Evolutionary conservation across 1,140 invertebrate genomes (phyloP).

Genomic region (Meteorus sp.): DNA sequence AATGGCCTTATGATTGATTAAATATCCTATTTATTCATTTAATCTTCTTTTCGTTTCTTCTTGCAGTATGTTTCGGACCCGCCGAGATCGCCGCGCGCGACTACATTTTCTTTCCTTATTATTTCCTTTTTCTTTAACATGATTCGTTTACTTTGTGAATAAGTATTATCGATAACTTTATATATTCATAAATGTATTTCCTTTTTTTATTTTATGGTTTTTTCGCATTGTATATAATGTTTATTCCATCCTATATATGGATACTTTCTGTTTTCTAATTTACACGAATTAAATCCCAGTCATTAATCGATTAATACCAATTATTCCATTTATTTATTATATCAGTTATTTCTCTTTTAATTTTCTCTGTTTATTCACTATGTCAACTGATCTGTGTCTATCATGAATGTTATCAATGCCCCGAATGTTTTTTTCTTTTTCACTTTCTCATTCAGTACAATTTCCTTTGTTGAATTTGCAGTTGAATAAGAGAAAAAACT

Average conservation of each 20-base stretch:
- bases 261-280: conserved; percentile 56
- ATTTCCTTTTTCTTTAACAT: conserved; percentile 28
- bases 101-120: conserved; percentile 23
- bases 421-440: background rate
- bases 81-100: conserved; percentile 23
- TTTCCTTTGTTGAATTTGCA: too few relatives aligned
- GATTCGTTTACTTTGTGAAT: conserved; percentile 26
- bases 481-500: too few relatives aligned
- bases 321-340: conserved; percentile 38
- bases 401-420: too few relatives aligned
- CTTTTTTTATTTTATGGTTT: conserved; percentile 29
- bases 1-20: background rate
- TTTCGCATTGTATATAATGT: conserved; percentile 26
- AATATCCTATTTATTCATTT: background rate
- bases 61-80: conserved; percentile 7
- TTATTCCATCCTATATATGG: conserved; percentile 31
- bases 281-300: conserved; percentile 39
- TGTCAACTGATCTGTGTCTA: too few relatives aligned
- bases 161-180: conserved; percentile 27
- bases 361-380: too few relatives aligned
- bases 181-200: conserved; percentile 23
- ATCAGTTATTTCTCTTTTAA: conserved; percentile 30
- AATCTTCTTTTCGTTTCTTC: background rate
- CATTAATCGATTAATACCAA: conserved; percentile 39
- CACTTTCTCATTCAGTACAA: background rate